phyloP scores from a whole-genome alignment of 2,888 invertebrate genomes.

The Sepioteuthis lessoniana region DNA sequence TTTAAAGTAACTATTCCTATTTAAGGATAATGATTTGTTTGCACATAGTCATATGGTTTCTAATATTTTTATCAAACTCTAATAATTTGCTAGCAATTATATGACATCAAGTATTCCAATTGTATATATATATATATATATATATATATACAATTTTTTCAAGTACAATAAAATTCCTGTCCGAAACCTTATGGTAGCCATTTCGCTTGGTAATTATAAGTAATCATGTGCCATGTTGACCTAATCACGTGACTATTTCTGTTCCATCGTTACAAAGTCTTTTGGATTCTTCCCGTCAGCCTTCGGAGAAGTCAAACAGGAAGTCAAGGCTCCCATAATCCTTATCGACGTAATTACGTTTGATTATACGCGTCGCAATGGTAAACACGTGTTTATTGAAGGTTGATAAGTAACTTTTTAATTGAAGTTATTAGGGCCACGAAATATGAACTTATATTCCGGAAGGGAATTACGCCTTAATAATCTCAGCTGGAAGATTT shows the following conservation, averaged over 20 bases:
- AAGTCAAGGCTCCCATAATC: neutral
- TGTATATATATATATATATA: no score
- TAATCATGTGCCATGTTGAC: neutral
- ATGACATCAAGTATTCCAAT: no score
- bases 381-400: neutral
- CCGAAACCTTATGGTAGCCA: no score
- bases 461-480: neutral
- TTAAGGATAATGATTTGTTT: no score
- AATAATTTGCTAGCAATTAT: no score
- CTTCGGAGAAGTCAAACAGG: neutral
- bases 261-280: neutral
- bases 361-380: neutral
- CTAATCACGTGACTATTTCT: neutral
- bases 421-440: neutral
- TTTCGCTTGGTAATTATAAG: neutral
- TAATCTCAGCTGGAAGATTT: neutral
- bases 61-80: no score
- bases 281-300: neutral
- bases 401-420: slow-evolving; percentile 13
- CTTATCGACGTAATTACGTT: neutral
- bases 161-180: no score
- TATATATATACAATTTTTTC: no score
- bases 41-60: no score
- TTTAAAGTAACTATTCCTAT: no score
- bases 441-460: neutral